A percentile compares a stretch with the other conserved stretches of the same genome.
Conservation (phyloP, 2,888 invertebrate genomes). For the Siphlonurus alternatus region DNA sequence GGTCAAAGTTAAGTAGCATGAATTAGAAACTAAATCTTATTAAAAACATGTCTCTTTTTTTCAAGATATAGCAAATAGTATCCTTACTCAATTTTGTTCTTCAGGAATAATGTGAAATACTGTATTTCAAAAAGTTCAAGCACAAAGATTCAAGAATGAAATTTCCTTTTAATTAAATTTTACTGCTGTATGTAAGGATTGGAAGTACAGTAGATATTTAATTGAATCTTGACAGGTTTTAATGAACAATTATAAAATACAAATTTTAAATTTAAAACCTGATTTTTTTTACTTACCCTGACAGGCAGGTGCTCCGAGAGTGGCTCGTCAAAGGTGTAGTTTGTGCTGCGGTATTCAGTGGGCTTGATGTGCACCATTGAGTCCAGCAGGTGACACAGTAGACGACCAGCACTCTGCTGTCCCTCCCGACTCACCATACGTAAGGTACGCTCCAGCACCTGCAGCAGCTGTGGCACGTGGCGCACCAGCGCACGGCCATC, state of each 20-base stretch:
- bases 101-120: no score
- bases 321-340: slow-evolving; percentile 40
- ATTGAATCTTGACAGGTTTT: no score
- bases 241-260: no score
- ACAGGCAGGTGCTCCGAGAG: slow-evolving; percentile 53
- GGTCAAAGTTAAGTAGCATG: no score
- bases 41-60: no score
- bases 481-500: slow-evolving; percentile 43
- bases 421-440: slow-evolving; percentile 46
- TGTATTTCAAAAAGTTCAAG: background rate
- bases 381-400: slow-evolving; percentile 39
- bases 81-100: no score
- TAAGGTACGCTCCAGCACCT: slow-evolving; percentile 51
- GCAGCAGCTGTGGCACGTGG: slow-evolving; percentile 43
- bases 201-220: no score
- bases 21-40: no score
- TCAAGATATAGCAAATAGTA: no score
- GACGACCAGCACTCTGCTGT: slow-evolving; percentile 39
- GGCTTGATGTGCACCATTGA: slow-evolving; percentile 44
- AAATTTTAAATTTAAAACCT: no score
- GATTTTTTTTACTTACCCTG: slow-evolving; percentile 32
- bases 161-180: background rate
- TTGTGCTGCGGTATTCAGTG: slow-evolving; percentile 41
- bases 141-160: slow-evolving; percentile 3
- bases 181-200: no score